Conservation (phyloP, 1,140 invertebrate genomes). For the Pemphigus obesinymphae region DNA sequence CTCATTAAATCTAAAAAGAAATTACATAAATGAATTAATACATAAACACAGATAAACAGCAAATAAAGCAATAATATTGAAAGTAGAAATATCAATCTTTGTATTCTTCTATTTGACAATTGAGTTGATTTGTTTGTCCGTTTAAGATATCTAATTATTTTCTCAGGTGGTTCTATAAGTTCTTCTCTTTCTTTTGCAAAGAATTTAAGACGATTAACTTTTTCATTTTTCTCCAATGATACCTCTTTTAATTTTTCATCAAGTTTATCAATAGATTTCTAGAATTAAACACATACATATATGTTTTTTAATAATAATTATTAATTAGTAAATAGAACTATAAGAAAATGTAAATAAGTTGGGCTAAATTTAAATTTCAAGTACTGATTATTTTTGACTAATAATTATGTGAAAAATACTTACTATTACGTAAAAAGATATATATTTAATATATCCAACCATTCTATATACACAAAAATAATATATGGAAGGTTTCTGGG, state of each 20-base stretch:
- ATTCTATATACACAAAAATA: no score
- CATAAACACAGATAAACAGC: background rate
- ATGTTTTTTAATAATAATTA: no score
- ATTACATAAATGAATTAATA: background rate
- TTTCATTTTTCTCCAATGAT: constrained; percentile 75
- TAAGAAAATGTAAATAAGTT: no score
- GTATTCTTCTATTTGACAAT: constrained; percentile 65
- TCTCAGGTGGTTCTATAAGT: constrained; percentile 78
- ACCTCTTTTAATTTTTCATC: constrained; percentile 70
- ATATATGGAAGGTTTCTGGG: no score
- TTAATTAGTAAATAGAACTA: no score
- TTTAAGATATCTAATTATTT: constrained; percentile 77
- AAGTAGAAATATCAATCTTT: constrained; percentile 61
- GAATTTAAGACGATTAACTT: constrained; percentile 80
- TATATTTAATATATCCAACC: no score
- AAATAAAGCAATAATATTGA: background rate
- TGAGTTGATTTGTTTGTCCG: constrained; percentile 70
- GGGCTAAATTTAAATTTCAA: no score
- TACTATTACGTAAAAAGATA: no score
- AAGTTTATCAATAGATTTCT: constrained; percentile 78
- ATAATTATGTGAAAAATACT: no score
- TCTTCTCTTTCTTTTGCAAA: constrained; percentile 87
- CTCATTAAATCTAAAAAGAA: background rate
- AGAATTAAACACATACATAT: constrained; percentile 43
- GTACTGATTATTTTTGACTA: no score